phyloP scores from a whole-genome alignment of 1,140 invertebrate genomes.

The Acromyrmex charruanus region DNA sequence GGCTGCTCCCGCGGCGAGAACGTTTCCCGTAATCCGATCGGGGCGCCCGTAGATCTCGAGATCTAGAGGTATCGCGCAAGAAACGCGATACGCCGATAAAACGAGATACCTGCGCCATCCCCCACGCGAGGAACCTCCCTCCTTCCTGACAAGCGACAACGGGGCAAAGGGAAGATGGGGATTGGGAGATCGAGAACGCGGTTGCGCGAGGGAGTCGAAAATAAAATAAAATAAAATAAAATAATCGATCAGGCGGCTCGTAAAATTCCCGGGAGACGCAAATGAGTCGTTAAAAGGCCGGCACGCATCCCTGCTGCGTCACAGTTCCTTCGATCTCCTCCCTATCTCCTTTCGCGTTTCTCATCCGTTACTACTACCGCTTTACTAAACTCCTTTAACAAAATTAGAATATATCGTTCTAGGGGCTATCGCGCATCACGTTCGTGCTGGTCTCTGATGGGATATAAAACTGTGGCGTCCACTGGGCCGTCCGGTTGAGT shows the following conservation, averaged over 20 bases:
- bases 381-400: slow-evolving; percentile 76
- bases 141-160: neutral
- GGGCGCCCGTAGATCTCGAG: slow-evolving; percentile 23
- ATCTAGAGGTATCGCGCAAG: slow-evolving; percentile 65
- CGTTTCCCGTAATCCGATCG: slow-evolving; percentile 69
- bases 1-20: slow-evolving; percentile 49
- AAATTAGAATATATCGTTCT: slow-evolving; percentile 76
- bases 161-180: neutral
- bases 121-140: slow-evolving; percentile 6
- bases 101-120: slow-evolving; percentile 50
- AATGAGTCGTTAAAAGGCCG: slow-evolving; percentile 80
- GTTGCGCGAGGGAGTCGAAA: slow-evolving; percentile 38
- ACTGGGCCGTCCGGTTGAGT: neutral
- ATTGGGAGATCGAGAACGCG: slow-evolving; percentile 9
- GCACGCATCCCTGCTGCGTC: slow-evolving; percentile 74
- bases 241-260: slow-evolving; percentile 78
- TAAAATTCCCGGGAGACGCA: slow-evolving; percentile 76
- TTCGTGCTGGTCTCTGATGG: slow-evolving; percentile 44
- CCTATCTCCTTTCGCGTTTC: slow-evolving; percentile 15
- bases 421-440: slow-evolving; percentile 47
- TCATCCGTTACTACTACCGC: slow-evolving; percentile 56
- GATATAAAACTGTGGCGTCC: slow-evolving; percentile 55
- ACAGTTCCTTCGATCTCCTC: slow-evolving; percentile 20
- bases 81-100: slow-evolving; percentile 77
- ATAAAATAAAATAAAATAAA: slow-evolving; percentile 81